Evolutionary conservation across 2,888 invertebrate genomes (phyloP).

Genomic region (Xylota segnis): DNA sequence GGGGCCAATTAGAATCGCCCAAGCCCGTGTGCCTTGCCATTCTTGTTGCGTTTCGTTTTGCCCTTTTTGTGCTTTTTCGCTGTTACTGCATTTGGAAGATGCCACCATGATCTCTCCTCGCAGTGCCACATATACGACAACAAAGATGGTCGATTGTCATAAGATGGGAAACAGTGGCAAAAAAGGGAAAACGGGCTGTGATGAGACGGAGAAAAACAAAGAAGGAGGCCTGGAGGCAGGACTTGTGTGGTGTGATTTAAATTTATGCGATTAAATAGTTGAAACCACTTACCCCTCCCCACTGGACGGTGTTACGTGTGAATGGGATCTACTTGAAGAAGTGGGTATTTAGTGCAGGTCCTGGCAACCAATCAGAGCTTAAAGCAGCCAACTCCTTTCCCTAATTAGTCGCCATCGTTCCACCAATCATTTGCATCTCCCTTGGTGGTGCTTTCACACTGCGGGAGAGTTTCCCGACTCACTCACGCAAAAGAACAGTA

Average conservation of each 20-base stretch:
- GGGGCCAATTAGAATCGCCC: slow-evolving; percentile 47
- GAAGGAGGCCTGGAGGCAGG: slow-evolving; percentile 18
- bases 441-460: background rate
- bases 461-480: slow-evolving; percentile 16
- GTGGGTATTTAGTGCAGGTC: background rate
- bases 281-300: background rate
- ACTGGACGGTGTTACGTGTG: too few species aligned
- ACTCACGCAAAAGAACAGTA: slow-evolving; percentile 4
- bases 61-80: background rate
- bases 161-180: slow-evolving; percentile 8
- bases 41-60: background rate
- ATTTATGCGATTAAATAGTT: slow-evolving; percentile 3
- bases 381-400: background rate
- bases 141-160: slow-evolving; percentile 48
- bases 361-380: slow-evolving; percentile 12
- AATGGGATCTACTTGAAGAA: background rate
- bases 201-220: slow-evolving; percentile 4
- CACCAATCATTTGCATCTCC: slow-evolving; percentile 17
- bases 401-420: slow-evolving; percentile 1
- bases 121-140: slow-evolving; percentile 29
- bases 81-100: background rate
- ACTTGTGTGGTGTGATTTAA: slow-evolving; percentile 29
- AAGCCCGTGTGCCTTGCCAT: slow-evolving; percentile 17
- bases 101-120: slow-evolving; percentile 9
- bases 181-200: background rate